These are phyloP conservation scores for Sarcophilus harrisii DNA, from an alignment of 2,797 vertebrate genomes.

Conservation along the genomic window DNA sequence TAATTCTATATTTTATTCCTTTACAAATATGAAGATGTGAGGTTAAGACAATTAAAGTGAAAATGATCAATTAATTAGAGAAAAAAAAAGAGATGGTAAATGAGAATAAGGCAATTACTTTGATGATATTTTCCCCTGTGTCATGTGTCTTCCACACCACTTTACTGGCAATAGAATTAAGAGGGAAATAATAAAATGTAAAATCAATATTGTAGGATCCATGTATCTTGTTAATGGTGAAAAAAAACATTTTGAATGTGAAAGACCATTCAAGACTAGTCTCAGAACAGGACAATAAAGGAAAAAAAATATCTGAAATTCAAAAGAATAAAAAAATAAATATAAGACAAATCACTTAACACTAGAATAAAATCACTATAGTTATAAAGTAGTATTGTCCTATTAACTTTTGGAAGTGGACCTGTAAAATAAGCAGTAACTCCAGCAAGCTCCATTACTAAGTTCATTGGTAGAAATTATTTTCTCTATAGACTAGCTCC, in stretches of 20 bases:
- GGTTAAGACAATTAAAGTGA: conserved; percentile 55
- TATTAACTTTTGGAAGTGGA: conserved; percentile 49
- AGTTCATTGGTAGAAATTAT: conserved; percentile 45
- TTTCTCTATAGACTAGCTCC: conserved; percentile 39
- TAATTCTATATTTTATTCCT: conserved; percentile 34
- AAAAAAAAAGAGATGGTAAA: conserved; percentile 23
- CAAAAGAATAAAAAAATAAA: conserved; percentile 45
- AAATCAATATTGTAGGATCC: conserved; percentile 15
- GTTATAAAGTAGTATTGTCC: conserved; percentile 48
- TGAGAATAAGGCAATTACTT: conserved; percentile 46
- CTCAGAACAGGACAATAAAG: conserved; percentile 26
- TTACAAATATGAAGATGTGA: conserved; percentile 41
- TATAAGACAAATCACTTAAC: conserved; percentile 38
- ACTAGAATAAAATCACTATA: conserved; percentile 59
- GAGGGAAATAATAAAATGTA: conserved; percentile 31
- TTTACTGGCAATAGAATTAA: conserved; percentile 24
- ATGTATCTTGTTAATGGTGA: conserved; percentile 20
- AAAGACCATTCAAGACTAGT: conserved; percentile 34
- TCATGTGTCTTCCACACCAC: conserved; percentile 33
- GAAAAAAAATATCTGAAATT: conserved; percentile 41
- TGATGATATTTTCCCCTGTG: conserved; percentile 18
- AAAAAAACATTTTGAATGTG: conserved; percentile 38
- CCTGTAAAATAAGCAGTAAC: conserved; percentile 58
- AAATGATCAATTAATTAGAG: conserved; percentile 48
- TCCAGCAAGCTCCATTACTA: conserved; percentile 41